Base-by-base conservation (phyloP, 2,888 invertebrate species). In the Campoletis raptor region DNA sequence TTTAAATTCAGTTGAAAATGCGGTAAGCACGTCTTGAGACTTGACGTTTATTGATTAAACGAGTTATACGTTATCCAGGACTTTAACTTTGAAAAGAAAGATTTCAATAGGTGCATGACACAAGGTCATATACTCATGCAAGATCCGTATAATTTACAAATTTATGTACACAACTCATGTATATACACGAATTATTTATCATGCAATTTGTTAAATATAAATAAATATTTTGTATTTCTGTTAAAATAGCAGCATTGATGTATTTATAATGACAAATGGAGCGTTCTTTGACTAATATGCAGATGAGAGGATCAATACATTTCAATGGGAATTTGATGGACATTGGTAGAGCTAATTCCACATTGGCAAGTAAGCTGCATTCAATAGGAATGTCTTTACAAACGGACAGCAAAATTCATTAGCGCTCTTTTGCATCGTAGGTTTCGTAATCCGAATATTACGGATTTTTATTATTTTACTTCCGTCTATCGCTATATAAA, bases 221-320 rank as follows among this genome's bases (percentile, higher is more conserved):
- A 82, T 74, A 85, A 78, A 85, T 64, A 15, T 48, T 82, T 85
- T 78, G 12, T 82, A 85, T 70, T 57, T 61, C 45, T 79, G 8
- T 82, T 42, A 40, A 78, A 81, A 72, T 21, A 37, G 21, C 48
- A 70, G 24, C 8, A 48, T 36, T 5, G 48, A 36, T 24, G 36
- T 36, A 15, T 42, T 18, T 15, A 2, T 54, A 12, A n/a, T 15
- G 30, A 42, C 24, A 7, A 24, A 21, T 7, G 30, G 0, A 52
- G 21, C 9, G 21, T 54, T 21, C 21, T 21, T 24, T 7, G 8
- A 36, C 5, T n/a, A 36, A 37, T 18, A n/a, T 21, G n/a, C n/a
- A 5, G 37, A 21, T 30, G 73, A 6, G 12, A n/a, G 36, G 36
- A 21, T 73, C 21, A 12, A 73, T 73, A n/a, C 21, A 6, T 6